These are phyloP conservation scores for Hedya salicella DNA, from an alignment of 2,888 invertebrate species.

Conservation along the genomic window DNA sequence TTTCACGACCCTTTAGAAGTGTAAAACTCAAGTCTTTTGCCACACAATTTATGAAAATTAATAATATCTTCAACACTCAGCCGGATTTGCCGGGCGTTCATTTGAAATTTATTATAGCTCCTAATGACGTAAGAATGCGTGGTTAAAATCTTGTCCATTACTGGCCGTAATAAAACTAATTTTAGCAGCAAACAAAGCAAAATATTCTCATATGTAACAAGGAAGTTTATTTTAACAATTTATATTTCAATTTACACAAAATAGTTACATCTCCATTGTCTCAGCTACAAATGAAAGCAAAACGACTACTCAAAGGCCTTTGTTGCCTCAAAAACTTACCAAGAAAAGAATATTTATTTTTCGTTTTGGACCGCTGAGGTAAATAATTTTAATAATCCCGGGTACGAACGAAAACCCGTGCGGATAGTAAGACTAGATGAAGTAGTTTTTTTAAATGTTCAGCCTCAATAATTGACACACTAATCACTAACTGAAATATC, in stretches of 20 bases:
- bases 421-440: conserved; percentile 2
- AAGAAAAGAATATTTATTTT: conserved; percentile 15
- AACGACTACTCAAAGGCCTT: conserved; percentile 18
- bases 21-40: no score
- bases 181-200: neutral
- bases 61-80: no score
- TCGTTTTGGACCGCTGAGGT: conserved; percentile 19
- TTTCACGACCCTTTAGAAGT: no score
- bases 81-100: no score
- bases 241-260: conserved; percentile 2
- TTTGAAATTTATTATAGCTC: no score
- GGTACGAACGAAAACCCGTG: neutral
- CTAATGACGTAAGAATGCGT: no score
- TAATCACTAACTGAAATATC: no score
- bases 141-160: no score
- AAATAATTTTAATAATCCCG: conserved; percentile 37
- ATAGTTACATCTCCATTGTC: conserved; percentile 5
- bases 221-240: neutral
- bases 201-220: neutral
- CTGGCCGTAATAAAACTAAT: no score
- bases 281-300: conserved; percentile 4
- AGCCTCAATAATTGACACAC: neutral
- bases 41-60: no score
- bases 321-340: neutral
- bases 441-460: neutral